These are phyloP conservation scores for Abrostola tripartita DNA, from an alignment of 2,888 invertebrate genomes.

Conservation along the genomic window DNA sequence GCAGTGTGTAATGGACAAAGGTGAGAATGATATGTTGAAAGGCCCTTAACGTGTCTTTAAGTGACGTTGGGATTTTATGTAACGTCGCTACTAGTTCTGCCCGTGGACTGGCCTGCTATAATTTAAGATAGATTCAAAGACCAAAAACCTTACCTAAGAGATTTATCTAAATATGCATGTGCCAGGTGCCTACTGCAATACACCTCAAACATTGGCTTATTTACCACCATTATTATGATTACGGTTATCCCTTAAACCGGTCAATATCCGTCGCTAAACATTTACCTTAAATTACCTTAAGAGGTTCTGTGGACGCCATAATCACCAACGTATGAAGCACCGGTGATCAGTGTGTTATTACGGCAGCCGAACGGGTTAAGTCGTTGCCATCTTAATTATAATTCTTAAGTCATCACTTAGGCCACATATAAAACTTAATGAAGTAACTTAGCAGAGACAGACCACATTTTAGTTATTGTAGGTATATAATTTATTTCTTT, in stretches of 20 bases:
- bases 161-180: too few relatives aligned
- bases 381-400: slow-evolving; percentile 8
- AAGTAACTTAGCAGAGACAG: not conserved
- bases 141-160: too few relatives aligned
- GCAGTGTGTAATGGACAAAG: slow-evolving; percentile 40
- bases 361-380: slow-evolving; percentile 10
- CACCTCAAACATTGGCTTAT: too few relatives aligned
- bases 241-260: not conserved
- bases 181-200: too few relatives aligned
- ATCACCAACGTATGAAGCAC: not conserved
- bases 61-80: not conserved
- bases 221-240: too few relatives aligned
- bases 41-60: not conserved
- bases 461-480: not conserved
- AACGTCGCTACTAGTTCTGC: not conserved
- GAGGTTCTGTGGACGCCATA: not conserved
- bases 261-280: not conserved
- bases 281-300: not conserved
- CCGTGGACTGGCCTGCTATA: not conserved
- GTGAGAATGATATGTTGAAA: slow-evolving; percentile 22
- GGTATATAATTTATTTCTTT: not conserved
- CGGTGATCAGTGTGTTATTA: slow-evolving; percentile 16
- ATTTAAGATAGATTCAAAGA: too few relatives aligned
- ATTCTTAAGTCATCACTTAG: slow-evolving; percentile 1
- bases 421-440: slow-evolving; percentile 4